These are phyloP conservation scores for Lithophane leautieri DNA, from an alignment of 2,888 invertebrate genomes.

Conservation along the genomic window DNA sequence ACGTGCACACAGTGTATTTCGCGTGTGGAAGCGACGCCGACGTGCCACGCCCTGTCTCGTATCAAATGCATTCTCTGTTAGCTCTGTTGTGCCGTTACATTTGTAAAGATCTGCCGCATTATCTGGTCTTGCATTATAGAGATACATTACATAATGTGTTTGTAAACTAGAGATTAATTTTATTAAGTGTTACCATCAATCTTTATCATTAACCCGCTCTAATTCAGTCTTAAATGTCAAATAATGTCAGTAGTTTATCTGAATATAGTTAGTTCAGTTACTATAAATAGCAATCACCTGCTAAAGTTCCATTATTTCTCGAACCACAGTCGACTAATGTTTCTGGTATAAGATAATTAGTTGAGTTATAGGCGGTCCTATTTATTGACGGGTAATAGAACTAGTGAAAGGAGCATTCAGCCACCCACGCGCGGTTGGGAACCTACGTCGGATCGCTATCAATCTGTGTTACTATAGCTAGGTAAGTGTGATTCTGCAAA, in stretches of 20 bases:
- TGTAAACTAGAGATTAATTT: slow-evolving; percentile 1
- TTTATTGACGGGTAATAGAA: slow-evolving; percentile 48
- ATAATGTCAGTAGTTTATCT: slow-evolving; percentile 45
- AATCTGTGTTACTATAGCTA: slow-evolving; percentile 27
- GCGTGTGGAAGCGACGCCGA: slow-evolving; percentile 64
- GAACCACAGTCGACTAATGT: slow-evolving; percentile 28
- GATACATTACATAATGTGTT: background rate
- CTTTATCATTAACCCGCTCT: slow-evolving; percentile 9
- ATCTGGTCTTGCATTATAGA: slow-evolving; percentile 15
- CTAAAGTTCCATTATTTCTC: slow-evolving; percentile 36
- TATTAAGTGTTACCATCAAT: background rate
- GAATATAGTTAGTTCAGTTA: slow-evolving; percentile 12
- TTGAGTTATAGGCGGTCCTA: slow-evolving; percentile 36
- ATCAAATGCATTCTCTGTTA: slow-evolving; percentile 57
- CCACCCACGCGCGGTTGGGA: slow-evolving; percentile 42
- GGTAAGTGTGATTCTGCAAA: slow-evolving; percentile 32
- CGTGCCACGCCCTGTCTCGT: slow-evolving; percentile 62
- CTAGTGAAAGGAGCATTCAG: slow-evolving; percentile 59
- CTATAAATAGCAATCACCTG: slow-evolving; percentile 37
- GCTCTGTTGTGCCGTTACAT: slow-evolving; percentile 13
- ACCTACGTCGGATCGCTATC: slow-evolving; percentile 22
- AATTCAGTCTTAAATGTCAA: slow-evolving; percentile 22
- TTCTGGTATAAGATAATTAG: slow-evolving; percentile 54
- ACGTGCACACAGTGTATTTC: slow-evolving; percentile 59
- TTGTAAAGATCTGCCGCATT: slow-evolving; percentile 37